These are phyloP conservation scores for Parochlus steinenii DNA, from an alignment of 2,888 invertebrate genomes.

Conservation along the genomic window DNA sequence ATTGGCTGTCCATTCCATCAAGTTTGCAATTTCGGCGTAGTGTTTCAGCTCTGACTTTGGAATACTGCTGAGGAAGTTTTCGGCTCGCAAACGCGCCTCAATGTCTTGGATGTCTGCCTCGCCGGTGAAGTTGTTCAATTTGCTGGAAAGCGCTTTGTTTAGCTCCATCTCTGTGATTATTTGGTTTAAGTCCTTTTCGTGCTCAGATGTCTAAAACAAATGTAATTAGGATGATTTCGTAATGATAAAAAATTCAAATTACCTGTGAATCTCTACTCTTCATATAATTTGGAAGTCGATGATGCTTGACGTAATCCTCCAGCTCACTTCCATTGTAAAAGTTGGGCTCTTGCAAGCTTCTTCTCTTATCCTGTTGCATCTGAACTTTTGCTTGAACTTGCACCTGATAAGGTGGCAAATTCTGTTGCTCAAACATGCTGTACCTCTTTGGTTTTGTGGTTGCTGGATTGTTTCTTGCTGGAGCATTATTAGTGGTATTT, in stretches of 20 bases:
- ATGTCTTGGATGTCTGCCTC: constrained; percentile 19
- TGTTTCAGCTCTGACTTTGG: constrained; percentile 30
- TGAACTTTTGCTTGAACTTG: constrained; percentile 16
- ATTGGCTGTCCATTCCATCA: constrained; percentile 26
- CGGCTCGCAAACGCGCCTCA: constrained; percentile 28
- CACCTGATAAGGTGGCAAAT: no score
- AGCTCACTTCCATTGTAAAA: constrained; percentile 18
- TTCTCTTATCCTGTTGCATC: constrained; percentile 41
- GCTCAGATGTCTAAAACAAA: no score
- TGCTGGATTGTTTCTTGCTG: constrained; percentile 12
- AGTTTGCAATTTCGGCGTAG: constrained; percentile 30
- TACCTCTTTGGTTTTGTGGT: constrained; percentile 44
- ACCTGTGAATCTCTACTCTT: constrained; percentile 7
- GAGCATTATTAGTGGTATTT: constrained; percentile 13
- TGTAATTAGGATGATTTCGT: no score
- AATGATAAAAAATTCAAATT: no score
- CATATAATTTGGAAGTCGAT: constrained; percentile 11
- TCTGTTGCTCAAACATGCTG: constrained; percentile 54
- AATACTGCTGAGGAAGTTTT: constrained; percentile 27
- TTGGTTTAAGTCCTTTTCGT: constrained; percentile 9
- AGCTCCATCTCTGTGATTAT: constrained; percentile 9
- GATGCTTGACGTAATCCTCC: constrained; percentile 9
- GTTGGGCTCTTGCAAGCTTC: constrained; percentile 61
- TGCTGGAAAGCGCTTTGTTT: constrained; percentile 9
- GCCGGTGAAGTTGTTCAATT: constrained; percentile 4